Conservation (phyloP, 1,140 invertebrate species). For the Pseudachorutes palmiensis region DNA sequence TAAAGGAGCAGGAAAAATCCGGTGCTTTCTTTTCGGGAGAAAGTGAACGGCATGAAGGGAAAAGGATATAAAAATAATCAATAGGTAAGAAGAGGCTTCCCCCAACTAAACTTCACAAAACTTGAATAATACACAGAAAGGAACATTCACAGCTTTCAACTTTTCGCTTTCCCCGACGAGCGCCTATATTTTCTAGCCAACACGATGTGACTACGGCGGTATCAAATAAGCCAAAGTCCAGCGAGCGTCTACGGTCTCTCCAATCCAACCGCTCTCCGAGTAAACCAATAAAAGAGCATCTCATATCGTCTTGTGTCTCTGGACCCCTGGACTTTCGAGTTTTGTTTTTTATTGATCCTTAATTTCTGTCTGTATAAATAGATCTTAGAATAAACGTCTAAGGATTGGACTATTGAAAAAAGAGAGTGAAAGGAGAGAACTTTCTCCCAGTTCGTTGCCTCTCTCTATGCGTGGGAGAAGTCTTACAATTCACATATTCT, state of each 20-base stretch:
- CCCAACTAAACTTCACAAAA: conserved; percentile 4
- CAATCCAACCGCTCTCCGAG: no score
- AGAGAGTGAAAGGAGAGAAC: neutral
- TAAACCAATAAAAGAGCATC: no score
- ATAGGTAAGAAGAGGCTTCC: conserved; percentile 8
- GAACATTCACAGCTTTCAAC: neutral
- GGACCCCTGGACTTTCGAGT: no score
- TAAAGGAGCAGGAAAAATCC: neutral
- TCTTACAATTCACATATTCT: conserved; percentile 4
- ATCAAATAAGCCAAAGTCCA: no score
- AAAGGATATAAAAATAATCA: conserved; percentile 5
- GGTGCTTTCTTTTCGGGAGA: neutral
- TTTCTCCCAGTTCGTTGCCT: neutral
- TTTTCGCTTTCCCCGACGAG: neutral
- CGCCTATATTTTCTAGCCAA: no score
- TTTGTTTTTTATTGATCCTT: conserved; percentile 6
- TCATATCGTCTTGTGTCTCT: no score
- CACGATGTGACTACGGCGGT: no score
- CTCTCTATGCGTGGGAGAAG: conserved; percentile 11
- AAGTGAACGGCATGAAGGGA: neutral
- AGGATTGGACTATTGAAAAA: conserved; percentile 3
- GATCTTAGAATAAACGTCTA: neutral
- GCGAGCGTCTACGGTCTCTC: no score
- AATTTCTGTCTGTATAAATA: conserved; percentile 10
- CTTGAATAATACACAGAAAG: conserved; percentile 9